Base-by-base conservation (phyloP, 2,113 vertebrate species). In the Myotis davidii region DNA sequence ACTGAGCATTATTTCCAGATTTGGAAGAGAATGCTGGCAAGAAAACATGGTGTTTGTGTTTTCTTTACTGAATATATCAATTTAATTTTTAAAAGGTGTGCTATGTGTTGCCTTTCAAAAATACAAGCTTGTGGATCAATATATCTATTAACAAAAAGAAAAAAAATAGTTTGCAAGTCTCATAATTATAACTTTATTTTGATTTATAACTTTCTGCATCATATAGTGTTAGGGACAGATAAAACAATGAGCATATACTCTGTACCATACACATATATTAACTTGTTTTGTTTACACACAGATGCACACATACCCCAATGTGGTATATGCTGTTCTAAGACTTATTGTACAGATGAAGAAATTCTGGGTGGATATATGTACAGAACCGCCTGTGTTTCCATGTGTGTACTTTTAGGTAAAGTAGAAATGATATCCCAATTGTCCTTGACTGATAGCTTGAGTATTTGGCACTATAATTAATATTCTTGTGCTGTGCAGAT, bases 41-140 rank as follows among this genome's bases (percentile, higher is more conserved):
- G 29, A 82, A 88, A 82, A 20, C 23, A 73, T 85, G 16, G 29
- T 2, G 32, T 50, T 18, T 39, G 48, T 48, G 76, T 74, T 37
- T 78, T 79, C 88, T 85, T 92, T 88, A 88, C 6, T 78, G 91
- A 97, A 90, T 90, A n/a, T 93, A 93, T 92, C 84, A 95, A 93
- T 92, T 97, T 97, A 92, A 37, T 95, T 96, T 90, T 39, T 1
- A 12, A 65, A 39, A 5, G 25, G 34, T 59, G 59, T 14, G 27
- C 48, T 69, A 67, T 74, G 16, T 61, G 32, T 59, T 79, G 23
- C 18, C 32, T 91, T 89, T 81, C 69, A 54, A 90, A 90, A 79
- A 13, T 52, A 70, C 10, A 85, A 42, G 1, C 48, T 81, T 69
- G 18, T 88, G 32, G 21, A 23, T 91, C 20, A 67, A 94, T 67